phyloP scores from a whole-genome alignment of 1,140 invertebrate genomes.

The Gonioctena quinquepunctata region DNA sequence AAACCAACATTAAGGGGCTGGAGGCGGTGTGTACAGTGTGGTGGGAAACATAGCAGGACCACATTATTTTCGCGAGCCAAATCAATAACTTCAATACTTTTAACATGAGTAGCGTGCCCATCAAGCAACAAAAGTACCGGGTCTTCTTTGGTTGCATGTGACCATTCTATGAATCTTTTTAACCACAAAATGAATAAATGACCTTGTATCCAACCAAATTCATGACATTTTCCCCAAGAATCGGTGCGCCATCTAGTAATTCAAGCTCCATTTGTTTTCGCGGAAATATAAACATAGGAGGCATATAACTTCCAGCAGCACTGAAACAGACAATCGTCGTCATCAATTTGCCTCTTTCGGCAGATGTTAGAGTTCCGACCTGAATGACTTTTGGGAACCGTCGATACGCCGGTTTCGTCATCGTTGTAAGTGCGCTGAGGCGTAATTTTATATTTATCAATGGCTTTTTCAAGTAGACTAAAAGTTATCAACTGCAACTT shows the following conservation, averaged over 20 bases:
- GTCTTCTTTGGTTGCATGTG: constrained; percentile 29
- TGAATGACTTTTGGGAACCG: constrained; percentile 54
- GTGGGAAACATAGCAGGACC: constrained; percentile 52
- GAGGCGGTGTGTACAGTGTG: constrained; percentile 53
- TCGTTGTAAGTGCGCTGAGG: constrained; percentile 43
- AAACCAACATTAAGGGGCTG: constrained; percentile 54
- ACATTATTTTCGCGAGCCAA: constrained; percentile 25
- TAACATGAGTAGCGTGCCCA: constrained; percentile 40
- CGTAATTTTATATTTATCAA: constrained; percentile 41
- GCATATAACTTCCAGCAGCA: constrained; percentile 36
- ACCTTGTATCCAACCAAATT: neutral
- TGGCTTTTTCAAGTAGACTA: constrained; percentile 31
- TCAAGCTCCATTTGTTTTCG: constrained; percentile 32
- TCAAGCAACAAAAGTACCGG: constrained; percentile 38
- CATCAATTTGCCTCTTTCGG: constrained; percentile 9
- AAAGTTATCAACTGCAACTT: constrained; percentile 44
- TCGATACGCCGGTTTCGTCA: constrained; percentile 29
- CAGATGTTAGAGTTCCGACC: constrained; percentile 54
- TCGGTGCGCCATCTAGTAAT: constrained; percentile 29
- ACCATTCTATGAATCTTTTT: too few relatives aligned
- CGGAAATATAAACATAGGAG: constrained; percentile 42
- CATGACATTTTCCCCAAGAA: constrained; percentile 30
- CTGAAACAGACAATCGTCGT: constrained; percentile 17
- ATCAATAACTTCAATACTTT: constrained; percentile 44
- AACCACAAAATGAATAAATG: constrained; percentile 1